Evolutionary conservation across 2,113 vertebrate genomes (phyloP).

Genomic region (Tiliqua scincoides): DNA sequence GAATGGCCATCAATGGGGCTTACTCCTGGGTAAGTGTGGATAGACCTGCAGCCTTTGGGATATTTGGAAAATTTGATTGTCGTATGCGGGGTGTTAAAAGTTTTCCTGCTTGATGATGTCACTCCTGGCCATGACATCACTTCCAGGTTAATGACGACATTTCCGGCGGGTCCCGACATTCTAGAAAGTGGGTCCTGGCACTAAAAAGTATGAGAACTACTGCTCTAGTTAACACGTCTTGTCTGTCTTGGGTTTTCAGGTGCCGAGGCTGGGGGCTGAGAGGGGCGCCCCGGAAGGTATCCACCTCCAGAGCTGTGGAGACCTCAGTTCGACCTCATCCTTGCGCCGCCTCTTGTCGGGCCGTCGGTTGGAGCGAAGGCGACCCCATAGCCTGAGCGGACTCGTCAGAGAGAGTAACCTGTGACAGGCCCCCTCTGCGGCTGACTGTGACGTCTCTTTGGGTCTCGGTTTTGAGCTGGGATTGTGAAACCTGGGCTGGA

Average conservation of each 20-base stretch:
- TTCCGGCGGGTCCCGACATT: no score
- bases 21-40: no score
- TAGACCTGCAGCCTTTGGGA: no score
- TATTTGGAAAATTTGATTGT: no score
- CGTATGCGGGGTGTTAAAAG: no score
- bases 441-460: neutral
- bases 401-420: conserved; percentile 86
- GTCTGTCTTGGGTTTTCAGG: conserved; percentile 60
- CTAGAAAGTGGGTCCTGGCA: no score
- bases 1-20: no score
- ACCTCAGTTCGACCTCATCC: conserved; percentile 90
- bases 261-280: conserved; percentile 74
- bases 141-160: no score
- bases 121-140: no score
- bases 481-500: neutral
- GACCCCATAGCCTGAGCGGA: conserved; percentile 83
- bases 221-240: neutral
- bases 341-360: conserved; percentile 82
- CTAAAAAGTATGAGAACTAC: no score
- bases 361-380: conserved; percentile 70
- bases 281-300: conserved; percentile 80
- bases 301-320: conserved; percentile 93
- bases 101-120: no score
- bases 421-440: conserved; percentile 30
- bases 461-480: neutral